A percentile compares a stretch with the other conserved stretches of the same genome.
These are phyloP conservation scores for Diloba caeruleocephala DNA, from an alignment of 2,888 invertebrate genomes.

Conservation along the genomic window DNA sequence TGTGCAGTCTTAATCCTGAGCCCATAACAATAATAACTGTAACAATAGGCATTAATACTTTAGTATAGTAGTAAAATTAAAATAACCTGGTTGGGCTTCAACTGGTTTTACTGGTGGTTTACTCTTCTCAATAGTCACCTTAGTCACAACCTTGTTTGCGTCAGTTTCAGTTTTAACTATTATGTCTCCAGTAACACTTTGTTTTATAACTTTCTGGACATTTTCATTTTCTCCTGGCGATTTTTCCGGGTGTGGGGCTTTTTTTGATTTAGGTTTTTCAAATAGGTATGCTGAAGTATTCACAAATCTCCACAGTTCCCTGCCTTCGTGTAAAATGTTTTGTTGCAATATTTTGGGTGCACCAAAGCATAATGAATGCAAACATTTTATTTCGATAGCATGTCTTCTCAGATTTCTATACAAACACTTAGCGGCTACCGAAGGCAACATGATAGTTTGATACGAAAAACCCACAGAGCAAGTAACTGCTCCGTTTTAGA, in stretches of 20 bases:
- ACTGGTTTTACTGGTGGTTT: constrained; percentile 53
- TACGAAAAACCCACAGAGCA: no score
- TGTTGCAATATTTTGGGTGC: constrained; percentile 59
- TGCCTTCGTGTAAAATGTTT: constrained; percentile 54
- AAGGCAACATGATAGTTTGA: constrained; percentile 74
- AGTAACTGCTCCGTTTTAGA: no score
- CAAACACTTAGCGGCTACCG: constrained; percentile 72
- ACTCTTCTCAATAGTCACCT: constrained; percentile 81
- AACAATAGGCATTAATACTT: not conserved
- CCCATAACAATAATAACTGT: not conserved
- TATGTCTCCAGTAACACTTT: constrained; percentile 74
- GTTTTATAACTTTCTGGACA: constrained; percentile 64
- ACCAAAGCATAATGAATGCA: constrained; percentile 68
- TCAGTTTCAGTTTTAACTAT: constrained; percentile 82
- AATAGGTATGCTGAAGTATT: constrained; percentile 66
- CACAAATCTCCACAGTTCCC: constrained; percentile 63
- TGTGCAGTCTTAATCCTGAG: no score
- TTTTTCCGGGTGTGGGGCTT: constrained; percentile 45
- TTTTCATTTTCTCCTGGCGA: constrained; percentile 45
- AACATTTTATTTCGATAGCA: constrained; percentile 70
- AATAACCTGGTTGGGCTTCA: constrained; percentile 66
- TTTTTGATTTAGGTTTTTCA: constrained; percentile 67
- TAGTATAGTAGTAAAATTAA: not conserved
- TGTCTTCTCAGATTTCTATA: constrained; percentile 76
- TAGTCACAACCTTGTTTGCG: constrained; percentile 76